Evolutionary conservation across 2,888 invertebrate species (phyloP).

Genomic region (Salpingus planirostris): DNA sequence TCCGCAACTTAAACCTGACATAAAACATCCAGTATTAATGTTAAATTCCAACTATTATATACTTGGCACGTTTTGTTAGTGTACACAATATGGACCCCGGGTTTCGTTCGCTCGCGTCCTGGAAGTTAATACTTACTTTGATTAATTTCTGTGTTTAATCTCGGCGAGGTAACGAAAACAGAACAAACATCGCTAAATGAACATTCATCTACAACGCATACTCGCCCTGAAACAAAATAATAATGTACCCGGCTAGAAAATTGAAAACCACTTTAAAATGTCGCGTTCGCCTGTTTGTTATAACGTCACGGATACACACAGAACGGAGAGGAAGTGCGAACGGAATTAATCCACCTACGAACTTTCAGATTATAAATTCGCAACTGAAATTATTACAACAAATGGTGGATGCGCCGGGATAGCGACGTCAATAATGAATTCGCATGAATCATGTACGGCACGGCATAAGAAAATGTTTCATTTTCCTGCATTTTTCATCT

Average conservation of each 20-base stretch:
- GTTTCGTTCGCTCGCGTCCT: conserved; percentile 6
- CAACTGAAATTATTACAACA: no score
- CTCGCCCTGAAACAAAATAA: background rate
- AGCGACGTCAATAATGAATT: no score
- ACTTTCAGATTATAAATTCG: no score
- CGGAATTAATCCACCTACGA: no score
- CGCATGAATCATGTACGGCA: no score
- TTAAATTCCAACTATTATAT: conserved; percentile 21
- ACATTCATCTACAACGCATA: conserved; percentile 7
- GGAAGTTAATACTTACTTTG: conserved; percentile 21
- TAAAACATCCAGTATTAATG: conserved; percentile 9
- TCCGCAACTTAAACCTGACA: background rate
- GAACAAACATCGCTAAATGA: conserved; percentile 17
- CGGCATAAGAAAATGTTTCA: no score
- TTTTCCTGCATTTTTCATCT: no score
- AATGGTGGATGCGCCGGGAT: no score
- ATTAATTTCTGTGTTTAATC: conserved; percentile 22
- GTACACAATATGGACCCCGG: conserved; percentile 15
- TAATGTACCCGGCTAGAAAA: background rate
- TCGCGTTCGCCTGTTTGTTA: no score
- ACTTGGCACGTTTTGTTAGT: conserved; percentile 21
- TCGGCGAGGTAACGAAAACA: conserved; percentile 19
- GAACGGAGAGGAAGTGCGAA: no score
- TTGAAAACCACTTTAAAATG: conserved; percentile 1
- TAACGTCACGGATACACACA: no score